Evolutionary conservation across 2,113 vertebrate species (phyloP), one percentile per base, ranked within the genome.

Genomic region (Plecotus auritus): DNA sequence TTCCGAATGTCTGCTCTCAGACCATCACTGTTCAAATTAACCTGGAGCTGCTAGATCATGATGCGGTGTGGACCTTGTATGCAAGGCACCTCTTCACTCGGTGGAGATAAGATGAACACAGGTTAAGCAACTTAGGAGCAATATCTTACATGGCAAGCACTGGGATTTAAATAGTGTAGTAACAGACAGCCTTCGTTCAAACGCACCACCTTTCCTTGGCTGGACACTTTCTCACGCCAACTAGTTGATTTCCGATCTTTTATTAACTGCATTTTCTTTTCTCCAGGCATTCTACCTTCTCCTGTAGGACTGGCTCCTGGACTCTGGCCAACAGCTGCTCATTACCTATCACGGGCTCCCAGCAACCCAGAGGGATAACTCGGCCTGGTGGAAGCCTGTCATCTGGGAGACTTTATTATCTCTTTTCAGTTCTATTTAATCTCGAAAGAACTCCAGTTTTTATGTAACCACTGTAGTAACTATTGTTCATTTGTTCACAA

Each of bases 1-100:
- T 90, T 85, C 77, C 5, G 12, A 91, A 91, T 51, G 23, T 83
- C 61, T 88, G 42, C 10, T 78, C 3, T 84, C 56, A 61, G 66
- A 87, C 80, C 66, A n/a, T 73, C 37, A 56, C 42, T 70, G 22
- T 69, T 92, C 91, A 85, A 85, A 85, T 83, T 59, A 94, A 84
- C 82, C 20, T 26, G 35, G 30, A 88, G 23, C 37, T 88, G 10
- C 40, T 85, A 95, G 81, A 37, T 84, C 84, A 89, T 85, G 78
- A 64, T 47, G 45, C 66, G 8, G 22, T 32, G 1, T 51, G 42
- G 61, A 30, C 26, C 12, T 69, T 73, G 7, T 66, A 45, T 1
- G 32, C 14, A 64, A 30, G 18, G 8, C 35, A 70, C 12, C 30
- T 95, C 73, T 77, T 56, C 9, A 56, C 9, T 77, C 6, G 59